Evolutionary conservation across 2,888 invertebrate genomes (phyloP).

Genomic region (Pyrochroa serraticornis): DNA sequence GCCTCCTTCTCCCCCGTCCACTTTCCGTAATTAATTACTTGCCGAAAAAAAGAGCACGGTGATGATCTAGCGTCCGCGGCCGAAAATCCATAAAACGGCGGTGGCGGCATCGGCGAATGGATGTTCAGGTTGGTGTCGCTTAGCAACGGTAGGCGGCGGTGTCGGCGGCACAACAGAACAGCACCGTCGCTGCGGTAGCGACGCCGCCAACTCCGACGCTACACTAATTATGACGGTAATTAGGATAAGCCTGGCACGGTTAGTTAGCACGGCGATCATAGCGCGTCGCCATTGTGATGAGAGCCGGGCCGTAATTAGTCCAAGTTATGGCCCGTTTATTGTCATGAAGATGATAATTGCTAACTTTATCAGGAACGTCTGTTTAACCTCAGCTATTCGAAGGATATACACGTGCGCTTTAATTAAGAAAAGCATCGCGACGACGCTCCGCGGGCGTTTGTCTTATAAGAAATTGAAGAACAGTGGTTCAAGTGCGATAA

Average conservation of each 20-base stretch:
- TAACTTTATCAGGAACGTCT: conserved; percentile 50
- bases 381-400: conserved; percentile 42
- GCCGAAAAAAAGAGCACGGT: background rate
- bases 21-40: background rate
- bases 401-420: background rate
- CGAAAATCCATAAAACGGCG: conserved; percentile 13
- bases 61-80: conserved; percentile 3
- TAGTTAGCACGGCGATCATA: conserved; percentile 49
- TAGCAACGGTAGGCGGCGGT: conserved; percentile 42
- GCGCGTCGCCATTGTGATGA: conserved; percentile 44
- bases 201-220: conserved; percentile 41
- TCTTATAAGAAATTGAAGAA: too few relatives aligned
- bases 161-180: conserved; percentile 52
- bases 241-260: conserved; percentile 57
- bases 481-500: too few relatives aligned
- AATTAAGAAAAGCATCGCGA: background rate
- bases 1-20: background rate
- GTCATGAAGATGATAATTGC: conserved; percentile 56
- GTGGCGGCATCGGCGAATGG: conserved; percentile 43
- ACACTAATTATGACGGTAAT: conserved; percentile 58
- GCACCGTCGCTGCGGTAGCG: conserved; percentile 45
- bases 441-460: background rate
- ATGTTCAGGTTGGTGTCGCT: conserved; percentile 41
- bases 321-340: conserved; percentile 55
- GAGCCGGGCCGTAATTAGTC: conserved; percentile 51